These are phyloP conservation scores for Sanderia malayensis DNA, from an alignment of 30 jellyfish, hydroid and myxozoan species.

Conservation along the genomic window DNA sequence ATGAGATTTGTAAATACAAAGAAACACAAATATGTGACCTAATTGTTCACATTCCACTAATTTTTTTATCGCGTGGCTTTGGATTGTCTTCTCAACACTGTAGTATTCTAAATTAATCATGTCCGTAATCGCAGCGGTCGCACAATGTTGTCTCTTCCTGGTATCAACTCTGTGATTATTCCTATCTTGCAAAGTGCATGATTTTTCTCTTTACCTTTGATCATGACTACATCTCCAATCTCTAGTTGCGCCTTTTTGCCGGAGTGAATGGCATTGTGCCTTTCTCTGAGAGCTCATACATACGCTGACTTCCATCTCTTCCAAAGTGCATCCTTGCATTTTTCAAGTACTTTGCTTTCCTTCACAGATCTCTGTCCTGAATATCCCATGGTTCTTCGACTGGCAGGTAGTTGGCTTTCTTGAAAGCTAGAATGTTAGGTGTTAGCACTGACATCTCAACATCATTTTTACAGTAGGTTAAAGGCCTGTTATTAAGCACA, in stretches of 20 bases:
- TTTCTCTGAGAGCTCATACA: constrained; percentile 44
- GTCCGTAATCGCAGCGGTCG: constrained; percentile 53
- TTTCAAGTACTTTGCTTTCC: constrained; percentile 35
- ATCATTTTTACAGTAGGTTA: constrained; percentile 36
- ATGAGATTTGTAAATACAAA: too few relatives aligned
- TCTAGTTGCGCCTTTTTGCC: constrained; percentile 9
- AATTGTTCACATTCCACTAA: too few relatives aligned
- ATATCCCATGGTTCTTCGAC: constrained; percentile 17
- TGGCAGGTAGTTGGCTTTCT: constrained; percentile 22
- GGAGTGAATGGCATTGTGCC: constrained; percentile 39
- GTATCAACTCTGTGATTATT: constrained; percentile 18
- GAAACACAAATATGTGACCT: too few relatives aligned
- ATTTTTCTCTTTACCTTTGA: constrained; percentile 60
- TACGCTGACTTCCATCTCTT: constrained; percentile 62
- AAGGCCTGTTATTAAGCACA: constrained; percentile 39
- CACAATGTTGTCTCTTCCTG: constrained; percentile 59
- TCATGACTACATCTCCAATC: constrained; percentile 58
- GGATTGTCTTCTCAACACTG: too few relatives aligned
- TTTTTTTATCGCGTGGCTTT: too few relatives aligned
- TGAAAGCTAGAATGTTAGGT: constrained; percentile 23
- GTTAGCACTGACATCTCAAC: constrained; percentile 39
- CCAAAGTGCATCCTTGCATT: constrained; percentile 33
- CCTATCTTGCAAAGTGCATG: constrained; percentile 55
- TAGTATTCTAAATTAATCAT: background rate
- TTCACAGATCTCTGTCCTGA: constrained; percentile 32